Evolutionary conservation across 2,113 vertebrate species (phyloP), one percentile per base, ranked within the genome.

Genomic region (Bubalus kerabau): DNA sequence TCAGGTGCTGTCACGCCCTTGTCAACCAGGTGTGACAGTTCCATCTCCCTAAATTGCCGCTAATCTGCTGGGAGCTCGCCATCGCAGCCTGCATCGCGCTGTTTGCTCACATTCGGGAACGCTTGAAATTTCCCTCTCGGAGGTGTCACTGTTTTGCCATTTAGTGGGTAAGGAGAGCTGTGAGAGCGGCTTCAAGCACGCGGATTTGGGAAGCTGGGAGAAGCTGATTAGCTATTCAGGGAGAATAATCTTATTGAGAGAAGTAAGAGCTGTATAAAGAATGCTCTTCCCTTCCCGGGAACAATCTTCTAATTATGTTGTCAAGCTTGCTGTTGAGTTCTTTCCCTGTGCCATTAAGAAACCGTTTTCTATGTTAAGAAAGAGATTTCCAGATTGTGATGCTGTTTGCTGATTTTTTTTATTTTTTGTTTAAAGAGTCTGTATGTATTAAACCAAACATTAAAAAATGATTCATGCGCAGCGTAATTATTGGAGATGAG

Each of bases 251-350:
- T 99, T 98, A 98, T 98, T 98, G 98, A 98, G 99, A 98, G 98
- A 98, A 97, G 98, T 97, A 98, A 98, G 98, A 98, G 98, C 98
- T 97, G 98, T 97, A 97, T 97, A 98, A 98, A 99, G 99, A 99
- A 98, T 97, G 98, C 99, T 98, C 98, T 98, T 98, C 98, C 98
- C 98, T 98, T 98, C 98, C 98, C 98, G 86, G 92, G 98, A 99
- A 99, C 98, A 99, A 98, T 99, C 99, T 99, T 99, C 99, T 99
- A 99, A 99, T 99, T 99, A 99, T 99, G 99, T 98, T 99, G 99
- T 99, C 99, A 99, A 98, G 98, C 98, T 98, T 97, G 98, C 98
- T 98, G 98, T 98, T 98, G 98, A 98, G 98, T 98, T 98, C 98
- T 98, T 98, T 98, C 98, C 98, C 98, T 98, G 97, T 97, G 98